These are phyloP conservation scores for Scomber japonicus DNA, from an alignment of 2,113 vertebrate species.

Conservation along the genomic window DNA sequence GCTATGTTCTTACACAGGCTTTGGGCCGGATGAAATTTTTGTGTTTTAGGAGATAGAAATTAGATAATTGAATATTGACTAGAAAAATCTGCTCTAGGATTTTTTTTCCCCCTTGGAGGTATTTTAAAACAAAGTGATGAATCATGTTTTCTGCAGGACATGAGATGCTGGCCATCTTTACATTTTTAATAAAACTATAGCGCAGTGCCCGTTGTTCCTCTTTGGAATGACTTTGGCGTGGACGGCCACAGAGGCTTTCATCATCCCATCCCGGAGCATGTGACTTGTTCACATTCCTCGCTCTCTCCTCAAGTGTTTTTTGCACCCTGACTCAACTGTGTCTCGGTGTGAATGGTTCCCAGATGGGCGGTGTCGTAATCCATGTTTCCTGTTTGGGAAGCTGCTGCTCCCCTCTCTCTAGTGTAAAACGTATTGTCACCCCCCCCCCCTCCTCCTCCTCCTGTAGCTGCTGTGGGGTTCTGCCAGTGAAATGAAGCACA, in stretches of 20 bases:
- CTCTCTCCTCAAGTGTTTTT: conserved; percentile 22
- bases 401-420: conserved; percentile 9
- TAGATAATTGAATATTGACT: conserved; percentile 55
- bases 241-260: neutral
- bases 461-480: conserved; percentile 28
- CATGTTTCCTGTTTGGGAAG: conserved; percentile 61
- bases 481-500: conserved; percentile 48
- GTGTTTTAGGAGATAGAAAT: conserved; percentile 44
- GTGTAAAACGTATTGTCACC: conserved; percentile 14
- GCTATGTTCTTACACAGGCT: conserved; percentile 32
- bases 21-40: conserved; percentile 31
- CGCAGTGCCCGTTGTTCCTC: neutral
- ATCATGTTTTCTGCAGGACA: conserved; percentile 28
- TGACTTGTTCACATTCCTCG: neutral
- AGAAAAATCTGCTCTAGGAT: conserved; percentile 7
- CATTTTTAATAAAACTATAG: conserved; percentile 11
- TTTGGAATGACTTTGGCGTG: neutral
- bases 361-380: conserved; percentile 49
- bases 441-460: conserved; percentile 7
- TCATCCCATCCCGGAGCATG: neutral
- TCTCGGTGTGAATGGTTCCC: conserved; percentile 45
- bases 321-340: conserved; percentile 20
- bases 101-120: conserved; percentile 11
- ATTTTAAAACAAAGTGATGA: conserved; percentile 39
- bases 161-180: conserved; percentile 5